Conservation (phyloP, 2,113 vertebrate species). For the Periophthalmus modestus region DNA sequence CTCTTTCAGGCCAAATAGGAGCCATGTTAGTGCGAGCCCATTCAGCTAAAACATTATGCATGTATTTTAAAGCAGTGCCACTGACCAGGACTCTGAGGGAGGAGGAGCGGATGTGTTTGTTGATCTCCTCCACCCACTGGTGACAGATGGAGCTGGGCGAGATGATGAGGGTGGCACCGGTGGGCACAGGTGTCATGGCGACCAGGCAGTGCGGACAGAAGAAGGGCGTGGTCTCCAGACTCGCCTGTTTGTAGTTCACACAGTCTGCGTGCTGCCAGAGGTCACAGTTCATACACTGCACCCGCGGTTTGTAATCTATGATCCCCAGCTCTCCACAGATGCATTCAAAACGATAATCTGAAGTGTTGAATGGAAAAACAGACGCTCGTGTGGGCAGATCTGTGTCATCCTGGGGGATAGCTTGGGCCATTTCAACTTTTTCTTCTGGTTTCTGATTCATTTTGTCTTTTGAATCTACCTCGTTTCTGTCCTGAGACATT, state of each 20-base stretch:
- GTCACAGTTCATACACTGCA: conserved; percentile 94
- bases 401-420: conserved; percentile 4
- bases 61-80: not conserved
- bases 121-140: conserved; percentile 99
- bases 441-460: not conserved
- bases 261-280: conserved; percentile 97
- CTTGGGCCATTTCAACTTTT: not conserved
- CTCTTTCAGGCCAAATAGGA: too few species aligned
- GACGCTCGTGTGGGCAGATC: conserved; percentile 58
- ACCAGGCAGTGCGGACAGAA: conserved; percentile 98
- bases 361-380: conserved; percentile 79
- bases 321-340: conserved; percentile 93
- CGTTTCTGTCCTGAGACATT: conserved; percentile 24
- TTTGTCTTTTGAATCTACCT: conserved; percentile 1
- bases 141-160: conserved; percentile 98
- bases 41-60: too few species aligned
- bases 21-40: too few species aligned
- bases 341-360: conserved; percentile 93
- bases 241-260: conserved; percentile 94
- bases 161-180: conserved; percentile 94
- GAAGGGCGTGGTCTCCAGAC: conserved; percentile 87
- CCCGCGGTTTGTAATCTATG: conserved; percentile 89
- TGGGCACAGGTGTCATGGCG: conserved; percentile 93
- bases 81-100: conserved; percentile 91
- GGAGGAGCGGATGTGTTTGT: conserved; percentile 89